phyloP scores from a whole-genome alignment of 2,113 vertebrate genomes.

The Myrmecobius fasciatus region DNA sequence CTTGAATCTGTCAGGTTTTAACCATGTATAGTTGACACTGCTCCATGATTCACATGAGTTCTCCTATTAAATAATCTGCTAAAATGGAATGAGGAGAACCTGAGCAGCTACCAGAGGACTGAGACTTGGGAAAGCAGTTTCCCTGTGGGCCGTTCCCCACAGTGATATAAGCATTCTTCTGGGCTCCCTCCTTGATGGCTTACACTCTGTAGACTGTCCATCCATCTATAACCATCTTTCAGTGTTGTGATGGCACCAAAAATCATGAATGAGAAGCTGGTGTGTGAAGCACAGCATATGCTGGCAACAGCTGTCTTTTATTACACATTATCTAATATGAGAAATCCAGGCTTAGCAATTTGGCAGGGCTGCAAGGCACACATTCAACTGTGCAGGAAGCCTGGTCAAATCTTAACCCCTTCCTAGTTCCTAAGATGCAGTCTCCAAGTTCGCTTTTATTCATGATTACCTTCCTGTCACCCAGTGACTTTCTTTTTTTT shows the following conservation, averaged over 20 bases:
- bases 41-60: conserved; percentile 19
- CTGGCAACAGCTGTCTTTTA: conserved; percentile 79
- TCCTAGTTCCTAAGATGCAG: background rate
- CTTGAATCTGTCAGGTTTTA: conserved; percentile 29
- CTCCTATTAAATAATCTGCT: background rate
- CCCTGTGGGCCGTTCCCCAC: background rate
- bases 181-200: background rate
- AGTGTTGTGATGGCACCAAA: conserved; percentile 15
- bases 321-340: conserved; percentile 81
- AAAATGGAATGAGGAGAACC: background rate
- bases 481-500: background rate
- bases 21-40: background rate
- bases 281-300: conserved; percentile 70
- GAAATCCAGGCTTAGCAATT: conserved; percentile 72
- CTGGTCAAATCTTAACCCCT: conserved; percentile 57
- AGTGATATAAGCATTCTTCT: background rate
- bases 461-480: conserved; percentile 1
- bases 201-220: background rate
- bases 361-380: conserved; percentile 70
- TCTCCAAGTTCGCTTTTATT: background rate
- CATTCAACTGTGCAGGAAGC: conserved; percentile 43
- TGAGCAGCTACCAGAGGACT: background rate
- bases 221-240: background rate
- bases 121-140: background rate
- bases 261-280: conserved; percentile 63